Conservation (phyloP, 2,113 vertebrate species). For the Pomatostomus ruficeps region DNA sequence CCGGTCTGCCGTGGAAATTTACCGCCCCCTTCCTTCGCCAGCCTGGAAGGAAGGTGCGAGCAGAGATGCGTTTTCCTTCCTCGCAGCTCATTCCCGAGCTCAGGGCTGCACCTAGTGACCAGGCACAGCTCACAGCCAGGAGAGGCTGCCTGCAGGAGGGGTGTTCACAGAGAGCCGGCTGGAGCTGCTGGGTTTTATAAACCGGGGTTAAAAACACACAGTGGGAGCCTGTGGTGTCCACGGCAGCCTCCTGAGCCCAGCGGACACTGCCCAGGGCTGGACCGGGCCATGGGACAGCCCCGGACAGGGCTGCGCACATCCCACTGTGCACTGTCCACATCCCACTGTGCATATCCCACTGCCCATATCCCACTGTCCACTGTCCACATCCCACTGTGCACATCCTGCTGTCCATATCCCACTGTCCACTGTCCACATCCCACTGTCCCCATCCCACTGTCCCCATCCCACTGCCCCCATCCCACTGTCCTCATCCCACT, state of each 20-base stretch:
- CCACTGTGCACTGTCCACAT: accelerated
- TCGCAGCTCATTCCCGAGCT: neutral
- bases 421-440: neutral
- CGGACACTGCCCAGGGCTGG: neutral
- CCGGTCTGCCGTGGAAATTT: neutral
- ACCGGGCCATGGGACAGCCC: neutral
- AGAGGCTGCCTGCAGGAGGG: neutral
- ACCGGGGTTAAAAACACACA: accelerated
- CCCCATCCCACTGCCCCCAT: no score
- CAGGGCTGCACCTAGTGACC: neutral
- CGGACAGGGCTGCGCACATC: neutral
- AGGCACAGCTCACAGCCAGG: neutral
- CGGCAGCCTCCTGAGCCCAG: slow-evolving; percentile 39
- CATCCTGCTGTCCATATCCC: no score
- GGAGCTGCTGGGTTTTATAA: neutral
- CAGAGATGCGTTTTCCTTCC: accelerated
- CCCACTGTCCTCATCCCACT: neutral
- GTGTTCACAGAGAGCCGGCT: neutral
- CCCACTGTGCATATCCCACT: neutral
- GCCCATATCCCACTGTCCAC: neutral
- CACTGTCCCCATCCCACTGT: neutral
- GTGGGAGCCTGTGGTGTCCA: neutral
- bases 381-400: neutral
- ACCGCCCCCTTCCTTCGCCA: neutral
- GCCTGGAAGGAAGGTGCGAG: neutral